Evolutionary conservation across 2,113 vertebrate genomes (phyloP), one percentile per base, ranked within the genome.

Genomic region (Eubucco bourcierii): DNA sequence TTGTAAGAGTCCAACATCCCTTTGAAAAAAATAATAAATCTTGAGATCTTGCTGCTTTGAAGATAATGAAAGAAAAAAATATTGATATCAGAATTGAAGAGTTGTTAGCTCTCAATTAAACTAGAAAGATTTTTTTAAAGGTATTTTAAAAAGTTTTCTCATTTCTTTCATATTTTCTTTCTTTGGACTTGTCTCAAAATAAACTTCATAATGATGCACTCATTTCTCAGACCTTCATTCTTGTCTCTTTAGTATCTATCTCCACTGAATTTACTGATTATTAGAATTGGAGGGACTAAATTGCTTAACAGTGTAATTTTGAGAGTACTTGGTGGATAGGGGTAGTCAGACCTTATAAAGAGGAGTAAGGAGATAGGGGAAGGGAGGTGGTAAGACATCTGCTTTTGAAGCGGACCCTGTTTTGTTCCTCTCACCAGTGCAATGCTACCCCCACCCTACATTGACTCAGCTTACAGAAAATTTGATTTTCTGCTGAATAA

Each of bases 401-500:
- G 20, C 37, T 90, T 93, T 88, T 74, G 47, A 14, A n/a, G 8
- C n/a, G 29, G 21, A 9, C 7, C 41, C 10, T 4, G 1, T 53
- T 73, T 83, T 64, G 6, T 80, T 82, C 70, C 34, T 52, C 28
- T 82, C 52, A 79, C 29, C 6, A 23, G 52, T 52, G 27, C 14
- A 28, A 18, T 71, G 28, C 25, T 56, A 71, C 23, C 25, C 25
- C 56, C 5, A 37, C 9, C 10, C 4, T n/a, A 82, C 5, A 84
- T 67, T 71, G 67, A 70, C 71, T 85, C 33, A 85, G 52, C 53
- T 83, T 82, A 64, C 72, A 73, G 74, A 71, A 96, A 90, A 60
- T 87, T 70, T 95, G 59, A 77, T 91, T 90, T 95, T 93, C 76
- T 93, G 80, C 81, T 86, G 90, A 96, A 84, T 87, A 94, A 90